Evolutionary conservation across 2,888 invertebrate genomes (phyloP).

Genomic region (Microdon myrmicae): DNA sequence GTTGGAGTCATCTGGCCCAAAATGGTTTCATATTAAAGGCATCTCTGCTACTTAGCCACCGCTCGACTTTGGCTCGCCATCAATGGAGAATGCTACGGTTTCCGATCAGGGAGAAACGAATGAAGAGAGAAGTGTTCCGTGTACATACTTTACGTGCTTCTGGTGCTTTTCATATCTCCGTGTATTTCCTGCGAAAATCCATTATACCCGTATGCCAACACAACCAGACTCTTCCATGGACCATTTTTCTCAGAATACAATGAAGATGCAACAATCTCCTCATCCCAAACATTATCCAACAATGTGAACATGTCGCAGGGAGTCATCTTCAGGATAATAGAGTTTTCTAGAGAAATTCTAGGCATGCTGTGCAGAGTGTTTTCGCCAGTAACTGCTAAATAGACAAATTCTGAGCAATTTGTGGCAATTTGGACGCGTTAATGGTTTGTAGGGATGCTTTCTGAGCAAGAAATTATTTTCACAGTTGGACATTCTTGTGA

Average conservation of each 20-base stretch:
- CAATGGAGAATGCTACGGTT: constrained; percentile 47
- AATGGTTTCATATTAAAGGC: no score
- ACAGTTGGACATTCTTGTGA: no score
- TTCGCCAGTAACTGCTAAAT: constrained; percentile 48
- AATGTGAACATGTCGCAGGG: constrained; percentile 11
- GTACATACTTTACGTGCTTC: constrained; percentile 14
- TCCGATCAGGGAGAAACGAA: constrained; percentile 23
- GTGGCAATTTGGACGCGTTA: constrained; percentile 49
- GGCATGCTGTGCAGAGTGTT: constrained; percentile 19
- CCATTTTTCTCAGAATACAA: constrained; percentile 34
- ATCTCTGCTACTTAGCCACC: constrained; percentile 19
- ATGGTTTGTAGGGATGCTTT: constrained; percentile 43
- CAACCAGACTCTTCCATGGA: constrained; percentile 1
- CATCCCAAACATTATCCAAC: constrained; percentile 7
- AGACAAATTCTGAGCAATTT: constrained; percentile 44
- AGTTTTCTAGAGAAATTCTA: constrained; percentile 25
- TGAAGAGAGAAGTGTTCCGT: constrained; percentile 1
- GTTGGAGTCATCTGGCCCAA: constrained; percentile 37
- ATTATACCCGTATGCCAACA: constrained; percentile 7
- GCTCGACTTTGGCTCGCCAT: constrained; percentile 42
- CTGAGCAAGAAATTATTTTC: no score
- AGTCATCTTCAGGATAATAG: constrained; percentile 14
- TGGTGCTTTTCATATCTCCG: constrained; percentile 2
- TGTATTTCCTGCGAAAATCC: constrained; percentile 39
- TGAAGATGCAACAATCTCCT: constrained; percentile 19